Evolutionary conservation across 2,888 invertebrate species (phyloP), one percentile per base, ranked within the genome.

Genomic region (Halictus ligatus): DNA sequence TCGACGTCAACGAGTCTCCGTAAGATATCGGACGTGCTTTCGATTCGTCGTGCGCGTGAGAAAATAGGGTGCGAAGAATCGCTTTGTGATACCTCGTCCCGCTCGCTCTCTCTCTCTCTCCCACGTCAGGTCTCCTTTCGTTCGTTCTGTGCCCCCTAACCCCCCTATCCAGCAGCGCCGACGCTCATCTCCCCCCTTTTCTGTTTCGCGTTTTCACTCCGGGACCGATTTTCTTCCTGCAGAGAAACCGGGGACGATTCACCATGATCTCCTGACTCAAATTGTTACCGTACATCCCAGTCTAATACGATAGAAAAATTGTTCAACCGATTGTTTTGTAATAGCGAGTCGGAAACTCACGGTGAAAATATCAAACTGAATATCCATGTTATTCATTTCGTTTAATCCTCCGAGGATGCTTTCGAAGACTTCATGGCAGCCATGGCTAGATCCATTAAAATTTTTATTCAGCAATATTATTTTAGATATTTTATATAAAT

Each of bases 41-140:
- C 91, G 91, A 90, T 91, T 88, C 90, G 90, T 89, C 91, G 88
- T 78, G 87, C 88, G 92, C 92, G 91, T 92, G 91, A 92, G 92
- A 92, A 92, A 92, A 89, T 91, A 86, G 92, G 91, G 91, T 91
- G 90, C 88, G 91, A 91, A 89, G 85, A 90, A 90, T 91, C 91
- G 91, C 90, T 90, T 90, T 90, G 90, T 90, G 80, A 88, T 79
- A 81, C 76, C 81, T 74, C 74, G 50, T 73, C 85, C 67, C 76
- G 80, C 78, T 81, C 80, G 80, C 78, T 81, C 80, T 77, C 40
- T 75, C 64, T 74, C 76, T 48, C 21, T 48, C 76, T 80, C 58
- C 40, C 46, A 54, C 75, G 40, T 43, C 74, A 73, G 50, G 40
- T 82, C 76, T 82, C 80, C 79, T 64, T 43, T 72, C 50, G 25